These are phyloP conservation scores for Kuschelorhynchus macadamiae DNA, from an alignment of 2,888 invertebrate genomes.

Conservation along the genomic window DNA sequence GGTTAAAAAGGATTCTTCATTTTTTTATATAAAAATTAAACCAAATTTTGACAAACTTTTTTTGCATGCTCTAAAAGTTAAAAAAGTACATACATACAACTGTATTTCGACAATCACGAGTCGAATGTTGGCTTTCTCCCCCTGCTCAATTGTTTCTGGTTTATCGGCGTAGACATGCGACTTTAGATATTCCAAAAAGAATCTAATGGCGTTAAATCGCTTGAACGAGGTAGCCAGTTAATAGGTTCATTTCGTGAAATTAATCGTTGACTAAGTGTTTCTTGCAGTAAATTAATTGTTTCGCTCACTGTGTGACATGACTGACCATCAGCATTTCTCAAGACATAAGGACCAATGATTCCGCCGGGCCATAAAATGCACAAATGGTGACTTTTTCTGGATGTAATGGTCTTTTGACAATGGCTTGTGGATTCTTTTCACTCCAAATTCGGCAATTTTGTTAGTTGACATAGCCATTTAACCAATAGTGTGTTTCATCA, in stretches of 20 bases:
- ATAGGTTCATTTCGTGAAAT: neutral
- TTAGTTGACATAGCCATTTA: slow-evolving; percentile 13
- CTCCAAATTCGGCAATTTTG: slow-evolving; percentile 23
- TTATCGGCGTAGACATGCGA: slow-evolving; percentile 47
- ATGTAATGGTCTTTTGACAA: neutral
- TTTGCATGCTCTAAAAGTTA: too few species aligned
- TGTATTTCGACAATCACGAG: slow-evolving; percentile 6
- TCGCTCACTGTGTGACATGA: too few species aligned
- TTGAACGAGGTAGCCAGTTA: slow-evolving; percentile 45
- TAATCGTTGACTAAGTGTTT: slow-evolving; percentile 55
- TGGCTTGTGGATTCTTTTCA: slow-evolving; percentile 19
- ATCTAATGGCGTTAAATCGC: too few species aligned
- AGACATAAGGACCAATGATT: slow-evolving; percentile 62
- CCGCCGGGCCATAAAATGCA: slow-evolving; percentile 59
- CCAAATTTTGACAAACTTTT: too few species aligned
- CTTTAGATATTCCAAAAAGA: slow-evolving; percentile 42
- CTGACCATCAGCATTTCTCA: slow-evolving; percentile 58
- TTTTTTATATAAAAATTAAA: too few species aligned
- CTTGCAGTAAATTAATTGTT: too few species aligned
- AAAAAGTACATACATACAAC: too few species aligned
- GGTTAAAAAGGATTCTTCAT: too few species aligned
- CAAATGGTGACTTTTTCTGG: neutral
- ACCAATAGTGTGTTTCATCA: slow-evolving; percentile 54
- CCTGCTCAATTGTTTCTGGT: slow-evolving; percentile 40
- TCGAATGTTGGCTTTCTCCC: slow-evolving; percentile 7